Conservation (phyloP, 1,140 invertebrate species). For the Lethrus apterus region DNA sequence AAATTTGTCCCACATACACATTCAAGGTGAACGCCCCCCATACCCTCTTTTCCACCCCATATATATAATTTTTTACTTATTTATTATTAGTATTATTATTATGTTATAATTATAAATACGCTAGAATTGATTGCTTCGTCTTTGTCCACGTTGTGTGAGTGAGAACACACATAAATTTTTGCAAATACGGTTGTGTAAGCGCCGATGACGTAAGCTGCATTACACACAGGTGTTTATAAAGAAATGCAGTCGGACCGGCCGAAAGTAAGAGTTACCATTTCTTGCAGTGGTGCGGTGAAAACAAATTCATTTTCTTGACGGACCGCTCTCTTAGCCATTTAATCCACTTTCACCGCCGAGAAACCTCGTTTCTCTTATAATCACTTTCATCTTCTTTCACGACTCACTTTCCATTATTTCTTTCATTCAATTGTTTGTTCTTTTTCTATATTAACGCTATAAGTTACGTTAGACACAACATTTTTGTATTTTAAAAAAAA, state of each 20-base stretch:
- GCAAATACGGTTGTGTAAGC: too few species aligned
- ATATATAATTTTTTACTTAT: too few species aligned
- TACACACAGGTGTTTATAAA: too few species aligned
- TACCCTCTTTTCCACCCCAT: not conserved
- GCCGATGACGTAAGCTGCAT: too few species aligned
- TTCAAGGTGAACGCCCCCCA: constrained; percentile 34
- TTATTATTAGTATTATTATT: too few species aligned
- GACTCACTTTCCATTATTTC: not conserved
- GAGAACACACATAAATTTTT: too few species aligned
- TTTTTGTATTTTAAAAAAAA: not conserved
- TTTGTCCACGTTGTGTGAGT: too few species aligned
- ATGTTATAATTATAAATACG: too few species aligned
- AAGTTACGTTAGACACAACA: too few species aligned
- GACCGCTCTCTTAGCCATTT: constrained; percentile 3
- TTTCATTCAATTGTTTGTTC: not conserved
- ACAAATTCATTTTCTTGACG: constrained; percentile 1
- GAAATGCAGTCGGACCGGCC: not conserved
- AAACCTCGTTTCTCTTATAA: constrained; percentile 12
- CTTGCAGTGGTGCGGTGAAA: not conserved
- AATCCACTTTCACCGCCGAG: constrained; percentile 13
- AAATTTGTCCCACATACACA: constrained; percentile 26
- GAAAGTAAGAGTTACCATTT: constrained; percentile 2
- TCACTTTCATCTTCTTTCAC: constrained; percentile 10
- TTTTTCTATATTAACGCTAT: too few species aligned
- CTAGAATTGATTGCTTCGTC: too few species aligned